Percentiles rank a stretch among this genome's conserved stretches.
These are phyloP conservation scores for Pelobates fuscus DNA, from an alignment of 2,113 vertebrate species.

Conservation along the genomic window DNA sequence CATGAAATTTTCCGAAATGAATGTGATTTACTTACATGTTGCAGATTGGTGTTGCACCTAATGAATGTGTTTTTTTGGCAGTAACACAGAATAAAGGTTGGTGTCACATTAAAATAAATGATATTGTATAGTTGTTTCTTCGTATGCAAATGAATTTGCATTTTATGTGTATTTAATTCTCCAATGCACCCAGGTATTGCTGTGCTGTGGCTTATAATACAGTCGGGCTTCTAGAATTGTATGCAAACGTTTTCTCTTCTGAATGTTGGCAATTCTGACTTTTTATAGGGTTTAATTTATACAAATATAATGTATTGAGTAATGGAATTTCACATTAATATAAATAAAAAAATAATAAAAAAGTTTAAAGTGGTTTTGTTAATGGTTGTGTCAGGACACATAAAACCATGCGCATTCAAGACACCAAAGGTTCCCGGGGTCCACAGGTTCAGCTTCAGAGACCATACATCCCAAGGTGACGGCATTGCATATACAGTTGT, in stretches of 20 bases:
- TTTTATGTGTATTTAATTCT: constrained; percentile 48
- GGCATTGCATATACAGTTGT: no score
- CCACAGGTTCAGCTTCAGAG: no score
- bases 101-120: constrained; percentile 49
- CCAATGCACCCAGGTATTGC: constrained; percentile 23
- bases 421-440: no score
- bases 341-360: no score
- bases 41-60: constrained; percentile 75
- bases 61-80: constrained; percentile 74
- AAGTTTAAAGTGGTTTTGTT: no score
- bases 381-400: no score
- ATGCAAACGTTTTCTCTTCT: constrained; percentile 21
- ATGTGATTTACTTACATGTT: constrained; percentile 81
- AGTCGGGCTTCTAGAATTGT: constrained; percentile 1
- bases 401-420: no score
- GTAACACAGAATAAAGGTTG: constrained; percentile 56
- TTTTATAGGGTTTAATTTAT: no score
- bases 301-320: no score
- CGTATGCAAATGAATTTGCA: constrained; percentile 38
- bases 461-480: no score
- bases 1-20: constrained; percentile 84
- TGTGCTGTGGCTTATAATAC: not conserved
- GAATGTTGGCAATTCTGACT: no score
- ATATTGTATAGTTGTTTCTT: constrained; percentile 43
- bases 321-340: no score